Evolutionary conservation across 1,140 invertebrate species (phyloP).

Genomic region (Tetramorium alpestre): DNA sequence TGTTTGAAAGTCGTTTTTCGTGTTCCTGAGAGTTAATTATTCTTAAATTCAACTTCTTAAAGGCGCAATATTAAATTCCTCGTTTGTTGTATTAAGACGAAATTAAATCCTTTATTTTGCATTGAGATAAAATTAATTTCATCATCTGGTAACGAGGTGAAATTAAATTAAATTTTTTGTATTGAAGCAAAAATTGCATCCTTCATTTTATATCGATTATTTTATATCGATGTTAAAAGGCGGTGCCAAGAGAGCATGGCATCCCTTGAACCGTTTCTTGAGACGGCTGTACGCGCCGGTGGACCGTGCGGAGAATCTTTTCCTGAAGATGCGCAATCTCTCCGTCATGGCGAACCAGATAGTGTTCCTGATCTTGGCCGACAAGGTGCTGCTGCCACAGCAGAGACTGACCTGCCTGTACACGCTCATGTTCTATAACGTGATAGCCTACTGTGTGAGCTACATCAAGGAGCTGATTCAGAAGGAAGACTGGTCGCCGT

Average conservation of each 20-base stretch:
- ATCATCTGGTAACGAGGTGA: too few relatives aligned
- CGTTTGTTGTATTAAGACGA: background rate
- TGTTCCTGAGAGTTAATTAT: background rate
- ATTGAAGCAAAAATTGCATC: background rate
- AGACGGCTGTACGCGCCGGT: conserved; percentile 86
- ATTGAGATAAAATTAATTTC: background rate
- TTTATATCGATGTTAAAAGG: conserved; percentile 83
- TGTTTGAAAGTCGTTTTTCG: background rate
- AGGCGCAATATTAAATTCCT: background rate
- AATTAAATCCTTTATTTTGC: background rate
- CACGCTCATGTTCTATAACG: conserved; percentile 93
- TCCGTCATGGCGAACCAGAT: conserved; percentile 89
- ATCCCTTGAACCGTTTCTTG: conserved; percentile 84
- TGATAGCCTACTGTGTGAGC: conserved; percentile 91
- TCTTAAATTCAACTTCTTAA: background rate
- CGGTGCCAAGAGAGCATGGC: conserved; percentile 82
- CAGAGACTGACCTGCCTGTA: conserved; percentile 90
- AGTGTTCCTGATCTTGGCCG: conserved; percentile 91
- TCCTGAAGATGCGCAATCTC: conserved; percentile 89
- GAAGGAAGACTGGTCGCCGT: conserved; percentile 92
- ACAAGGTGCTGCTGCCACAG: conserved; percentile 87
- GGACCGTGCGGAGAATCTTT: conserved; percentile 87
- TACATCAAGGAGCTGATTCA: conserved; percentile 91
- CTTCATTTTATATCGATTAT: background rate
- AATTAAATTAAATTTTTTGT: background rate